Base-by-base conservation (phyloP, 2,797 vertebrate genomes). In the Syndactyla subalaris region DNA sequence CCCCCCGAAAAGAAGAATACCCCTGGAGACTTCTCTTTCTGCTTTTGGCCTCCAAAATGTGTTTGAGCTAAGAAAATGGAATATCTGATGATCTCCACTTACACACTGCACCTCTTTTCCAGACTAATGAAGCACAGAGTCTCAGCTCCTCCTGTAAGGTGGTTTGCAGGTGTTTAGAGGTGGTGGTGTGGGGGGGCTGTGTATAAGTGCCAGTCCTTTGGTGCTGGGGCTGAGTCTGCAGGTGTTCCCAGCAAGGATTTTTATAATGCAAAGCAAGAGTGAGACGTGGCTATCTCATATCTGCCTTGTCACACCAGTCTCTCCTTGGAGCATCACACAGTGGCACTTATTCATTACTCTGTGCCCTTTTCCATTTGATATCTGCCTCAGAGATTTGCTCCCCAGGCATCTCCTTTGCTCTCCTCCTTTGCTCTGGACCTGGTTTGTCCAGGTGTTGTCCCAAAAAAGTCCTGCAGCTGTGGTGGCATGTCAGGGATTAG, bases 1-100 rank as follows among this genome's bases (percentile, higher is more conserved):
- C n/a, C n/a, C n/a, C n/a, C n/a, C n/a, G 36, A 36, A 36, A 36
- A 89, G 34, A 61, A 89, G 80, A 90, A 95, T 84, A 90, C 24
- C 27, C 13, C 1, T 78, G 48, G 27, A 43, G 54, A 34, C 0
- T 3, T 75, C 75, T 72, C 41, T 29, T 90, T 96, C 68, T 88
- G 54, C n/a, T 58, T 85, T 79, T 80, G 36, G 11, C 10, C 61
- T 68, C 39, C 41, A 61, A 14, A 79, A 57, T 61, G 27, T 45
- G 14, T 41, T 88, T 63, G 32, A 46, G 55, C 15, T 8, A 6
- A 46, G 55, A 73, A 81, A 81, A 51, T 20, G 0, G 7, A 52
- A 1, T 88, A 27, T 45, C 29, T 76, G 73, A 36, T 88, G 41
- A 78, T 30, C 22, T 41, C 32, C 10, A 3, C 7, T 15, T 59